Conservation (phyloP, 2,888 invertebrate species). For the Pammene aurita region DNA sequence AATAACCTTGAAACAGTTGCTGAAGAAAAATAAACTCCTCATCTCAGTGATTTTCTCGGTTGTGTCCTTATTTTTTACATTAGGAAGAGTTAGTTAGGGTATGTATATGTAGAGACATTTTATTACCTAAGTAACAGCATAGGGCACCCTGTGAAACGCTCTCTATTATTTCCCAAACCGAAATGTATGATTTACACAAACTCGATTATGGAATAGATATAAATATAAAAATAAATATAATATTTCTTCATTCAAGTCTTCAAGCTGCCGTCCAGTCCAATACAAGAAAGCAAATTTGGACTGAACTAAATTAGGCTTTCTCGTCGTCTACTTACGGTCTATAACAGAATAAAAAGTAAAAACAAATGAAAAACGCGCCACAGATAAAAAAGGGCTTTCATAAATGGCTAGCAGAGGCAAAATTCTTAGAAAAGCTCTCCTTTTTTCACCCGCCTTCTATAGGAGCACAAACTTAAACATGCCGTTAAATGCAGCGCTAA, state of each 20-base stretch:
- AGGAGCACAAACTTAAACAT: conserved; percentile 9
- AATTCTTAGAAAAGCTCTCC: conserved; percentile 68
- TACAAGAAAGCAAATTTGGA: background rate
- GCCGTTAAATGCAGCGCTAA: conserved; percentile 12
- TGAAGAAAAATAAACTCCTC: too few relatives aligned
- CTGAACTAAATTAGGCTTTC: conserved; percentile 1
- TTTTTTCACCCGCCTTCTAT: conserved; percentile 53
- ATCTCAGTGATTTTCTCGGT: too few relatives aligned
- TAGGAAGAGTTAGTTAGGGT: too few relatives aligned
- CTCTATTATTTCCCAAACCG: background rate
- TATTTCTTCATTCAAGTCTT: conserved; percentile 10
- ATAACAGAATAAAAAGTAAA: conserved; percentile 7
- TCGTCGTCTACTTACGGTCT: background rate
- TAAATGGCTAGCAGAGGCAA: conserved; percentile 44
- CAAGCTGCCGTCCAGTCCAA: background rate
- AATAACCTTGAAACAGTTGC: too few relatives aligned
- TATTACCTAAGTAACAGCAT: too few relatives aligned
- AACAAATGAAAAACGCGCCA: conserved; percentile 30
- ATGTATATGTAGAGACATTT: too few relatives aligned
- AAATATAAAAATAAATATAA: conserved; percentile 13
- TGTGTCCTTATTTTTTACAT: too few relatives aligned
- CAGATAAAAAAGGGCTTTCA: conserved; percentile 53
- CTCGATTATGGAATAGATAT: background rate
- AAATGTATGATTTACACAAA: background rate
- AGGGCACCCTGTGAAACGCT: too few relatives aligned